Evolutionary conservation across 2,888 invertebrate species (phyloP).

Genomic region (Galerucella pusilla): DNA sequence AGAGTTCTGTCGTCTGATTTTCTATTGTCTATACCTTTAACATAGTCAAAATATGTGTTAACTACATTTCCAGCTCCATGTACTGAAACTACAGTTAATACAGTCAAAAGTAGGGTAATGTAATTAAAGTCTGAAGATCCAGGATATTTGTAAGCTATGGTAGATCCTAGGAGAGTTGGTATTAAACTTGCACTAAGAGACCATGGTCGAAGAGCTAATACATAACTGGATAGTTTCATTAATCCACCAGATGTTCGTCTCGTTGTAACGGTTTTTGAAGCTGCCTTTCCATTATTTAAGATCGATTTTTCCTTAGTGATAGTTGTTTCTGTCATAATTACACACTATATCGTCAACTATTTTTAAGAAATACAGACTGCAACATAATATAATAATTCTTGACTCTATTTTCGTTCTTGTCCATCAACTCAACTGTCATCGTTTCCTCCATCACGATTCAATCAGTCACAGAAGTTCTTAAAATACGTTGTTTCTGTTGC

Average conservation of each 20-base stretch:
- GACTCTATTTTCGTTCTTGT: background rate
- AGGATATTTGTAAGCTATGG: slow-evolving; percentile 85
- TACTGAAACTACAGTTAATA: slow-evolving; percentile 89
- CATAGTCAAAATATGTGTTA: slow-evolving; percentile 95
- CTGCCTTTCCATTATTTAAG: slow-evolving; percentile 21
- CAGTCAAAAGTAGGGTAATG: slow-evolving; percentile 81
- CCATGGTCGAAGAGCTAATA: slow-evolving; percentile 92
- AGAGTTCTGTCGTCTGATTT: slow-evolving; percentile 94
- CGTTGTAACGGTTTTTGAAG: background rate
- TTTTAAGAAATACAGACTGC: background rate
- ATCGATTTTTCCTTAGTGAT: slow-evolving; percentile 12
- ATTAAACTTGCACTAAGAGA: slow-evolving; percentile 91
- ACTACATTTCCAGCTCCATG: slow-evolving; percentile 97
- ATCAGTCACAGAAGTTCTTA: background rate
- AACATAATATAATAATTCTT: background rate
- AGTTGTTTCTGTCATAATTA: slow-evolving; percentile 30
- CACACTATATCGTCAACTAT: background rate
- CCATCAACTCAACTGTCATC: background rate
- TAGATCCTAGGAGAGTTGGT: slow-evolving; percentile 90
- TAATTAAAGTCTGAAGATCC: slow-evolving; percentile 82
- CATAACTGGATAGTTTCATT: slow-evolving; percentile 90
- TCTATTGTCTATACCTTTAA: slow-evolving; percentile 92
- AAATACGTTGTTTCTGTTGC: background rate
- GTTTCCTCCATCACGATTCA: background rate
- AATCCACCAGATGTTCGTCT: slow-evolving; percentile 64